A percentile compares a stretch with the other conserved stretches of the same genome.
Evolutionary conservation across 1,140 invertebrate genomes (phyloP).

Genomic region (Leptonema lineaticorne): DNA sequence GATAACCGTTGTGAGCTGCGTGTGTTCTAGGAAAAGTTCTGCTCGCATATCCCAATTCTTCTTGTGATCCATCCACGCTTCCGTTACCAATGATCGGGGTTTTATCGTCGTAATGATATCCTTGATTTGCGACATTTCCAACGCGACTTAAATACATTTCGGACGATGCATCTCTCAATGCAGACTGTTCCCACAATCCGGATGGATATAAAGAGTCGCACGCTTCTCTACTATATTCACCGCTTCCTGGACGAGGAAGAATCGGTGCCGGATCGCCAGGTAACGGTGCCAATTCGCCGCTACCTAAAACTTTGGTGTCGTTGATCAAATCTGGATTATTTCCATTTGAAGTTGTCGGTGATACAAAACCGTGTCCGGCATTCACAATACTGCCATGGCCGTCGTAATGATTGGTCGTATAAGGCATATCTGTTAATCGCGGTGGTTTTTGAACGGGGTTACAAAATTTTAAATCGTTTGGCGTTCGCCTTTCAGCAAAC

Average conservation of each 20-base stretch:
- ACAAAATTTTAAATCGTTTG: constrained; percentile 57
- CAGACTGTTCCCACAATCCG: constrained; percentile 65
- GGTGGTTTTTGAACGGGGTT: constrained; percentile 72
- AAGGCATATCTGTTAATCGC: constrained; percentile 63
- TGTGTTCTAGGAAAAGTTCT: constrained; percentile 58
- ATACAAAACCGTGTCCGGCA: constrained; percentile 62
- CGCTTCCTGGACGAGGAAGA: constrained; percentile 58
- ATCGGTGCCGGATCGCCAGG: constrained; percentile 35
- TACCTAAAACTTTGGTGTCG: constrained; percentile 66
- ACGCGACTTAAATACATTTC: constrained; percentile 56
- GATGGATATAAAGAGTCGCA: constrained; percentile 71
- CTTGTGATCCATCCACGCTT: constrained; percentile 59
- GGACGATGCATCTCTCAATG: constrained; percentile 53
- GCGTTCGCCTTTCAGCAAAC: constrained; percentile 52
- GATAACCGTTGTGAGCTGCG: constrained; percentile 59
- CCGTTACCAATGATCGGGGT: constrained; percentile 72
- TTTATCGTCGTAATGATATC: constrained; percentile 66
- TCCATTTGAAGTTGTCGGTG: constrained; percentile 67
- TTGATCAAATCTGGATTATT: constrained; percentile 83
- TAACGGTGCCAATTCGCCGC: constrained; percentile 51
- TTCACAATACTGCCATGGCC: constrained; percentile 62
- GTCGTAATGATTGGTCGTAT: constrained; percentile 64
- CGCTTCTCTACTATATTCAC: constrained; percentile 69
- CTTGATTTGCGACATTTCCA: constrained; percentile 55
- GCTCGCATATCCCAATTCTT: constrained; percentile 58